Percentiles rank a stretch among this genome's conserved stretches.
phyloP scores from a whole-genome alignment of 2,888 invertebrate genomes.

The Eilema griseolum region DNA sequence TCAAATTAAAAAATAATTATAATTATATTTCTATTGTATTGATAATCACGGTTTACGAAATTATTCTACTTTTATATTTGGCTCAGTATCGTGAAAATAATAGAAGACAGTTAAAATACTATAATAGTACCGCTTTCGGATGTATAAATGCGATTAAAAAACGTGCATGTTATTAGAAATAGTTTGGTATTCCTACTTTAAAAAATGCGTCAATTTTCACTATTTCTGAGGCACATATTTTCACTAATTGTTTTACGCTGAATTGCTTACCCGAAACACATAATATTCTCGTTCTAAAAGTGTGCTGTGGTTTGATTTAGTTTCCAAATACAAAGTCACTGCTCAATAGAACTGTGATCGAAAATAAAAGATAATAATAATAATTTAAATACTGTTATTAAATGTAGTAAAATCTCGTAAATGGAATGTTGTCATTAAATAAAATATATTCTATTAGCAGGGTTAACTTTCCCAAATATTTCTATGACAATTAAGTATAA shows the following conservation, averaged over 20 bases:
- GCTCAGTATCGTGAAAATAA: no score
- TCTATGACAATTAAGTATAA: neutral
- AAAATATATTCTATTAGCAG: conserved; percentile 2
- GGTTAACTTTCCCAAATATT: neutral
- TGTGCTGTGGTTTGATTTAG: conserved; percentile 45
- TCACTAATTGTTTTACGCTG: conserved; percentile 6
- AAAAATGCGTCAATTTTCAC: neutral
- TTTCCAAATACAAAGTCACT: conserved; percentile 18
- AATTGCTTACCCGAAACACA: neutral
- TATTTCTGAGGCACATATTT: neutral
- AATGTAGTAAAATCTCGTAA: conserved; percentile 12
- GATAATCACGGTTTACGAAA: neutral
- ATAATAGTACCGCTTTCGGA: no score
- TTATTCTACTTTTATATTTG: neutral
- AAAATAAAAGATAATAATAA: neutral
- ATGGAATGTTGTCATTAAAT: conserved; percentile 13
- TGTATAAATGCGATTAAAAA: no score
- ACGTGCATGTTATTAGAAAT: no score
- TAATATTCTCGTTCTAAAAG: conserved; percentile 33
- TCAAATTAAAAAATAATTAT: neutral
- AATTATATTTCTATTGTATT: neutral
- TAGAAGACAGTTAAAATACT: no score
- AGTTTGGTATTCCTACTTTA: no score
- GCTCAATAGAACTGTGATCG: neutral
- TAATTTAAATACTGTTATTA: neutral